Evolutionary conservation across 92 coral and sea anemone species (phyloP).

Genomic region (Epizoanthus fatuus): DNA sequence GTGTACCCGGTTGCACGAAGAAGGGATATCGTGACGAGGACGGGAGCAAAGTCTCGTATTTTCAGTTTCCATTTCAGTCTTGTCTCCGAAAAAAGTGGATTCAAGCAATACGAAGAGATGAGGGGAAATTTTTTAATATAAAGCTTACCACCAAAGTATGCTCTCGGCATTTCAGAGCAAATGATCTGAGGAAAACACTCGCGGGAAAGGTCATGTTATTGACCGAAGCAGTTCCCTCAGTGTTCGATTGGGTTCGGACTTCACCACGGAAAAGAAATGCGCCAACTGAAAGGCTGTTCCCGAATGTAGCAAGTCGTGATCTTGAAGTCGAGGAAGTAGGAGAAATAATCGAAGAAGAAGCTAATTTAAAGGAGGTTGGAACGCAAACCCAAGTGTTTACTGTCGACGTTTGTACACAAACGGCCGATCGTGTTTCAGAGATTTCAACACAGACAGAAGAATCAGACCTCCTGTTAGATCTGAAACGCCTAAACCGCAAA

Average conservation of each 20-base stretch:
- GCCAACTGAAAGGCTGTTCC: neutral
- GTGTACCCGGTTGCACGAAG: constrained; percentile 49
- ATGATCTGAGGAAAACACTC: constrained; percentile 23
- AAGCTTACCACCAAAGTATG: constrained; percentile 19
- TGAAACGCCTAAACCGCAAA: too few relatives aligned
- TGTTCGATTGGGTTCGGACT: constrained; percentile 32
- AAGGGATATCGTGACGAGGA: constrained; percentile 42
- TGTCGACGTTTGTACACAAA: too few relatives aligned
- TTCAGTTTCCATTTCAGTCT: too few relatives aligned
- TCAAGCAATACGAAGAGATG: constrained; percentile 51
- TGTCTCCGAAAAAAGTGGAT: constrained; percentile 17
- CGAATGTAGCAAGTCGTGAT: too few relatives aligned
- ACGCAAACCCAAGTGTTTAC: too few relatives aligned
- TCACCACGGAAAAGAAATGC: constrained; percentile 29
- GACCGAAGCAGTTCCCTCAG: constrained; percentile 42
- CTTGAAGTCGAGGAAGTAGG: too few relatives aligned
- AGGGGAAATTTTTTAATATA: constrained; percentile 31
- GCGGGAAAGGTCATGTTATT: constrained; percentile 7
- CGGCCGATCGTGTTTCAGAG: too few relatives aligned
- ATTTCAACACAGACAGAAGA: too few relatives aligned
- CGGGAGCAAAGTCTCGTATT: constrained; percentile 6
- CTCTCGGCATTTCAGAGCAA: constrained; percentile 35
- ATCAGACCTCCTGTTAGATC: too few relatives aligned
- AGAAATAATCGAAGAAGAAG: too few relatives aligned
- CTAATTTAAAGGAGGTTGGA: too few relatives aligned